Evolutionary conservation across 2,113 vertebrate species (phyloP).

Genomic region (Pristiophorus japonicus): DNA sequence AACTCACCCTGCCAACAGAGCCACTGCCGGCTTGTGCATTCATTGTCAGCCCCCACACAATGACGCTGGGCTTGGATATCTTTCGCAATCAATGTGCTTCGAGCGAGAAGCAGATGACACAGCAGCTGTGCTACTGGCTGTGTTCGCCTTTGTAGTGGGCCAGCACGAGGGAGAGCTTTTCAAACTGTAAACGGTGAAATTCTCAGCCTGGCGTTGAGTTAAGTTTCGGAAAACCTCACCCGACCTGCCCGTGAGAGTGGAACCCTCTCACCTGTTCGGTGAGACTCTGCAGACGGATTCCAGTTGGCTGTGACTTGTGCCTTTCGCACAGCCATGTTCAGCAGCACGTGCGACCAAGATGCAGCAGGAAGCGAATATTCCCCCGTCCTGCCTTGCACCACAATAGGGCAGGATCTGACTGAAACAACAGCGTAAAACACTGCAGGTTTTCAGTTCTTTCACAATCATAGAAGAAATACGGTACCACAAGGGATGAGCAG

Average conservation of each 20-base stretch:
- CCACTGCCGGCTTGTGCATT: neutral
- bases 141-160: neutral
- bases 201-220: neutral
- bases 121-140: neutral
- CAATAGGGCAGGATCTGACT: neutral
- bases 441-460: neutral
- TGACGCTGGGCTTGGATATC: neutral
- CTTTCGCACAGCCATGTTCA: neutral
- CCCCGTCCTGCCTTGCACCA: neutral
- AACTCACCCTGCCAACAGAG: neutral
- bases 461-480: neutral
- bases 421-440: neutral
- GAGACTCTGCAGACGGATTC: neutral
- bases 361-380: neutral
- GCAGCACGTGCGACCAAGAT: neutral
- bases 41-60: neutral
- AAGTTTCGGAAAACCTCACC: neutral
- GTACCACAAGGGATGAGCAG: no score
- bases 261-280: neutral
- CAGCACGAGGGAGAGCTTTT: neutral
- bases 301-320: neutral
- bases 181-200: neutral
- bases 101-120: neutral
- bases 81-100: neutral
- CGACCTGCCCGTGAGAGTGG: neutral